Conservation (phyloP, 2,797 vertebrate species). For the Cyclura pinguis region DNA sequence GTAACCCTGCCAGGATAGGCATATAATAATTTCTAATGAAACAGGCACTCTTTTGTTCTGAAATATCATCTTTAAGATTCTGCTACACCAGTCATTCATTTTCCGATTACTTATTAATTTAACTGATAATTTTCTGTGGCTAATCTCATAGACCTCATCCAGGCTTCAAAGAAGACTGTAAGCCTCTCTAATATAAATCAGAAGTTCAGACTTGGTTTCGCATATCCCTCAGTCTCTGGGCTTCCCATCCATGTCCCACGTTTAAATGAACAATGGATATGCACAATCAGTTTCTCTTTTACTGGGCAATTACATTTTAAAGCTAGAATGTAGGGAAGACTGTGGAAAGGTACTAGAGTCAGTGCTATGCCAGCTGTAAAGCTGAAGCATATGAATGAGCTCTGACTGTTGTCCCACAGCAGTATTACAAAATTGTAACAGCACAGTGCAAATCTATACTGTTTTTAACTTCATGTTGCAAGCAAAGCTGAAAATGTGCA, state of each 20-base stretch:
- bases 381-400: not conserved
- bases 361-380: not conserved
- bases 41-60: conserved; percentile 46
- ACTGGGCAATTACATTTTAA: conserved; percentile 39
- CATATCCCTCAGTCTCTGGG: conserved; percentile 62
- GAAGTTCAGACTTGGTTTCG: conserved; percentile 64
- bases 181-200: conserved; percentile 69
- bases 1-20: not conserved
- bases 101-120: conserved; percentile 72
- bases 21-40: conserved; percentile 51
- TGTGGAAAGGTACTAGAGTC: conserved; percentile 1
- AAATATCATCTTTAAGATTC: conserved; percentile 55
- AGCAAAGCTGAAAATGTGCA: not conserved
- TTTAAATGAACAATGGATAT: conserved; percentile 64
- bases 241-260: conserved; percentile 60
- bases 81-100: conserved; percentile 53
- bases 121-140: conserved; percentile 65
- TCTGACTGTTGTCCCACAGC: not conserved
- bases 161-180: conserved; percentile 70
- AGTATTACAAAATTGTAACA: not conserved
- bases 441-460: not conserved
- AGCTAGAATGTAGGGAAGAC: conserved; percentile 41
- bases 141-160: conserved; percentile 68
- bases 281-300: conserved; percentile 64
- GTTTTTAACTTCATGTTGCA: not conserved